Evolutionary conservation across 35 echinoderm and acorn worm genomes (phyloP).

Genomic region (Chiridota heheva): DNA sequence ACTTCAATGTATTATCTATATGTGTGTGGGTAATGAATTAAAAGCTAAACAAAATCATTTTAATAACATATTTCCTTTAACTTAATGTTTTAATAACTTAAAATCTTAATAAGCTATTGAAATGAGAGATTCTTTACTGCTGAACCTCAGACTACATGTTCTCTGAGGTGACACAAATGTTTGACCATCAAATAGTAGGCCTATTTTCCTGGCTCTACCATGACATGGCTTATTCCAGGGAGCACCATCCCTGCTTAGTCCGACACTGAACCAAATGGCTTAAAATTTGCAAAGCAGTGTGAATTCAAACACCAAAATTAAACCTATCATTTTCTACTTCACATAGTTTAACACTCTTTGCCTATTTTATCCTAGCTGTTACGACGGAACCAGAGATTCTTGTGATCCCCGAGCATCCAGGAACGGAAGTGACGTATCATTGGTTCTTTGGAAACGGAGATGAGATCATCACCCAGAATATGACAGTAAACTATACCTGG

Average conservation of each 20-base stretch:
- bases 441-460: constrained; percentile 87
- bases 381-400: constrained; percentile 63
- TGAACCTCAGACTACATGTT: too few species aligned
- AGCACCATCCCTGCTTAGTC: background rate
- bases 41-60: too few species aligned
- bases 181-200: too few species aligned
- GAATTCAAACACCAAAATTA: background rate
- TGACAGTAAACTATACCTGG: constrained; percentile 75
- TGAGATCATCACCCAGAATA: constrained; percentile 65
- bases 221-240: background rate
- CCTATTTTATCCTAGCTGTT: constrained; percentile 46
- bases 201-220: too few species aligned
- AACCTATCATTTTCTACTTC: background rate
- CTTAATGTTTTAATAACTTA: too few species aligned
- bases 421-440: constrained; percentile 78
- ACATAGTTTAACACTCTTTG: background rate
- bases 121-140: too few species aligned
- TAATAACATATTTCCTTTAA: too few species aligned
- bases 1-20: too few species aligned
- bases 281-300: background rate
- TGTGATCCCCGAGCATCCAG: constrained; percentile 51
- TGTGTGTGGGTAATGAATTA: too few species aligned
- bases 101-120: too few species aligned
- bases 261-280: background rate
- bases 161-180: too few species aligned